Conservation (phyloP, 1,140 invertebrate species). For the Drosophila truncata region DNA sequence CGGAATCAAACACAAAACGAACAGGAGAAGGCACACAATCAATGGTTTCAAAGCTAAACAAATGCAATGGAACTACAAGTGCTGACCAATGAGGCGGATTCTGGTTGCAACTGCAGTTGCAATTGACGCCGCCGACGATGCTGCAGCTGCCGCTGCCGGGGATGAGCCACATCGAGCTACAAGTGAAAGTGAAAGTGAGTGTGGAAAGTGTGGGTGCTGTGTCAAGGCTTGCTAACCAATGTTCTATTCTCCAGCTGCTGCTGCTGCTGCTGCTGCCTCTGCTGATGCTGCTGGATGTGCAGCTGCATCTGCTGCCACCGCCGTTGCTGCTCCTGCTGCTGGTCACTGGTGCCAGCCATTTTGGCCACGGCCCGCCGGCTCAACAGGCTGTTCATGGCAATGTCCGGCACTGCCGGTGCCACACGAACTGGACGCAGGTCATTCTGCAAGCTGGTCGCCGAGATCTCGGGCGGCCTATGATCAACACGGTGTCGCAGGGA, state of each 20-base stretch:
- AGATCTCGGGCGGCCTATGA: constrained; percentile 56
- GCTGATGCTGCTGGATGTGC: constrained; percentile 55
- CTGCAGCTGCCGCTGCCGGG: constrained; percentile 18
- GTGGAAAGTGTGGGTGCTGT: constrained; percentile 6
- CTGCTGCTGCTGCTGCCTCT: constrained; percentile 44
- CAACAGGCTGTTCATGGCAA: constrained; percentile 40
- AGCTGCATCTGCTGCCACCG: constrained; percentile 45
- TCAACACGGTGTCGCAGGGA: constrained; percentile 66
- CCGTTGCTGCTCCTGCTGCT: constrained; percentile 45
- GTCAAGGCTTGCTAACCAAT: constrained; percentile 66
- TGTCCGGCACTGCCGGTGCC: constrained; percentile 30
- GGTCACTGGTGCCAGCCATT: constrained; percentile 35
- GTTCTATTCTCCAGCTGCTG: constrained; percentile 40
- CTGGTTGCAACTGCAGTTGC: constrained; percentile 16
- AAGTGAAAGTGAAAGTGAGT: constrained; percentile 49
- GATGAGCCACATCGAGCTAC: constrained; percentile 36
- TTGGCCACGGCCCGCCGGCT: constrained; percentile 50
- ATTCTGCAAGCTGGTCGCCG: constrained; percentile 66
- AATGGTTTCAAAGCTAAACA: constrained; percentile 24
- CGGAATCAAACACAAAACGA: constrained; percentile 14
- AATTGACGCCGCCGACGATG: constrained; percentile 21
- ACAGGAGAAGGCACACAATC: constrained; percentile 15
- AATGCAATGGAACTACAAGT: constrained; percentile 10
- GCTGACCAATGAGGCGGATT: constrained; percentile 35
- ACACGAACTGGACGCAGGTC: constrained; percentile 72